phyloP scores from a whole-genome alignment of 2,113 vertebrate genomes.

The Serinus canaria region DNA sequence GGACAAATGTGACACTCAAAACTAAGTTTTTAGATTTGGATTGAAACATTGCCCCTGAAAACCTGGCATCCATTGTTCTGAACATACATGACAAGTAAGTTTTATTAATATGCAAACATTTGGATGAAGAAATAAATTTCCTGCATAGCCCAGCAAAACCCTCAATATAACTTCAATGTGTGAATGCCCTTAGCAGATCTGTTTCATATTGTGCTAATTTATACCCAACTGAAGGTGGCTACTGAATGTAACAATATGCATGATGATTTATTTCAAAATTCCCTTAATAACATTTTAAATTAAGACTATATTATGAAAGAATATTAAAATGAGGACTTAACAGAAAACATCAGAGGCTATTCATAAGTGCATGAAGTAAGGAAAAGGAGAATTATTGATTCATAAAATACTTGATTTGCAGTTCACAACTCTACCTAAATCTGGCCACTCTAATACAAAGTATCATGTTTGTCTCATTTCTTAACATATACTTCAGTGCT shows the following conservation, averaged over 20 bases:
- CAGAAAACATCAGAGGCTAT: neutral
- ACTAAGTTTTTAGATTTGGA: neutral
- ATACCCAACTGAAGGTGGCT: neutral
- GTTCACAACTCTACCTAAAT: neutral
- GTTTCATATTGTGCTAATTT: neutral
- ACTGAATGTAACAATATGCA: neutral
- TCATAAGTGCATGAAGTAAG: neutral
- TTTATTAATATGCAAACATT: neutral
- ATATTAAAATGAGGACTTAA: neutral
- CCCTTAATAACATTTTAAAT: neutral
- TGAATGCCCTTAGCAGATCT: neutral
- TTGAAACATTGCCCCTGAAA: neutral
- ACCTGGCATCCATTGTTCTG: neutral
- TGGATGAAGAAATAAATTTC: neutral
- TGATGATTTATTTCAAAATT: neutral
- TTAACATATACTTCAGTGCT: neutral
- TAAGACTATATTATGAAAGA: neutral
- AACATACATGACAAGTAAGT: neutral
- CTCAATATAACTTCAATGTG: neutral
- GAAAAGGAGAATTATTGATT: neutral
- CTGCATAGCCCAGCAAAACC: neutral
- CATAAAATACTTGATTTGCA: neutral
- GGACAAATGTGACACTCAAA: neutral
- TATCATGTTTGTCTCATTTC: neutral
- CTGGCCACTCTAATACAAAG: neutral